Percentiles rank a stretch among this genome's conserved stretches.
phyloP scores from a whole-genome alignment of 2,113 vertebrate species.

The Scomber japonicus region DNA sequence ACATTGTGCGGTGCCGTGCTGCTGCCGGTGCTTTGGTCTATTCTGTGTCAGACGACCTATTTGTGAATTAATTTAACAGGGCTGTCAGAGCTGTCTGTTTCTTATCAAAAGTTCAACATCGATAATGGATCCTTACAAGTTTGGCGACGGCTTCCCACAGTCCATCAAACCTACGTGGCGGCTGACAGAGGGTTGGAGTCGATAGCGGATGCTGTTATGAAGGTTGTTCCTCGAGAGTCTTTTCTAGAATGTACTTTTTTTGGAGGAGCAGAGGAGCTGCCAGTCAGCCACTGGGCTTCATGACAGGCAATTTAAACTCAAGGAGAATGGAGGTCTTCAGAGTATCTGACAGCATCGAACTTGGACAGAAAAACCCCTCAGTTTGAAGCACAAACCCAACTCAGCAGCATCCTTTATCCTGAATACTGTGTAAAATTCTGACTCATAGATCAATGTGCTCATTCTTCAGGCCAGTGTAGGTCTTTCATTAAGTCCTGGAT shows the following conservation, averaged over 20 bases:
- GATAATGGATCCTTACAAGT: constrained; percentile 62
- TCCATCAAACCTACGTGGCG: constrained; percentile 43
- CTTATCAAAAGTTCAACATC: constrained; percentile 61
- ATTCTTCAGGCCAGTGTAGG: neutral
- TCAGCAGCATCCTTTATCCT: constrained; percentile 19
- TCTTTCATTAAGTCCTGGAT: neutral
- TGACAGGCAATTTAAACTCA: constrained; percentile 80
- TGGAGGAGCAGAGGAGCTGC: constrained; percentile 73
- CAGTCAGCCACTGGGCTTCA: constrained; percentile 67
- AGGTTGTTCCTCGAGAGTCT: constrained; percentile 65
- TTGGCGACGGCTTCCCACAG: constrained; percentile 38
- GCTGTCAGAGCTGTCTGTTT: constrained; percentile 56
- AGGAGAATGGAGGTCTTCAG: constrained; percentile 66
- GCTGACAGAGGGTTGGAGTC: constrained; percentile 61
- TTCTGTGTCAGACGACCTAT: constrained; percentile 48
- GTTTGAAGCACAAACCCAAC: constrained; percentile 4
- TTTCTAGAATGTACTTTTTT: constrained; percentile 73
- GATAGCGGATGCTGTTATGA: constrained; percentile 68
- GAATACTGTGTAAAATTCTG: neutral
- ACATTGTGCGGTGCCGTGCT: constrained; percentile 10
- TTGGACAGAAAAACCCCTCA: constrained; percentile 11
- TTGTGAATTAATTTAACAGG: constrained; percentile 56
- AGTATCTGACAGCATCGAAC: constrained; percentile 60
- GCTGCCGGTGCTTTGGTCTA: constrained; percentile 14
- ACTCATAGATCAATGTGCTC: constrained; percentile 3